These are phyloP conservation scores for Mus spicilegus DNA, from an alignment of 2,113 vertebrate genomes.

Conservation along the genomic window DNA sequence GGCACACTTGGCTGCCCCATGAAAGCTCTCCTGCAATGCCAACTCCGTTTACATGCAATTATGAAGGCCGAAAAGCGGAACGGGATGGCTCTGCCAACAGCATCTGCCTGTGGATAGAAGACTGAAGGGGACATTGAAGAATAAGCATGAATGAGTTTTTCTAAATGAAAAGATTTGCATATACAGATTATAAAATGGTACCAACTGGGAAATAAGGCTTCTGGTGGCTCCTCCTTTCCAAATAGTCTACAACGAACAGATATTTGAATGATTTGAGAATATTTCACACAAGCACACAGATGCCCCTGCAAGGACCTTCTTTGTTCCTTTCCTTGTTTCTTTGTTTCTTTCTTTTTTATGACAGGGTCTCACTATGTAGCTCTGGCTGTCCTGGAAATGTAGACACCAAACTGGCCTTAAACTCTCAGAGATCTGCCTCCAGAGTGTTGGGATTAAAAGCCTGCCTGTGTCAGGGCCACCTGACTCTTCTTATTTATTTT, in stretches of 20 bases:
- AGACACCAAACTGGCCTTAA: neutral
- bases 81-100: neutral
- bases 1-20: neutral
- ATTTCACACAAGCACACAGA: neutral
- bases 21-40: neutral
- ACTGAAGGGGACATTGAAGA: neutral
- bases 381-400: neutral
- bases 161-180: neutral
- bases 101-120: neutral
- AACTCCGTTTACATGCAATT: neutral
- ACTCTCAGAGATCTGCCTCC: neutral
- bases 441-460: neutral
- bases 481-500: neutral
- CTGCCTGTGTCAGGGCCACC: too few species aligned
- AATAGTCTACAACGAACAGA: constrained; percentile 4
- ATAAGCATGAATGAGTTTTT: neutral
- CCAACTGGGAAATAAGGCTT: constrained; percentile 8
- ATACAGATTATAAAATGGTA: constrained; percentile 20
- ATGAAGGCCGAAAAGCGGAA: neutral
- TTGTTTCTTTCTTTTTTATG: neutral
- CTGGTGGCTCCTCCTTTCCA: neutral
- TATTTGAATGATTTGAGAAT: neutral
- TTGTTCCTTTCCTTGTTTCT: neutral
- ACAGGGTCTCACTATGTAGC: neutral
- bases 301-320: neutral